Evolutionary conservation across 2,888 invertebrate genomes (phyloP), one percentile per base, ranked within the genome.

Genomic region (Tubulanus polymorphus): DNA sequence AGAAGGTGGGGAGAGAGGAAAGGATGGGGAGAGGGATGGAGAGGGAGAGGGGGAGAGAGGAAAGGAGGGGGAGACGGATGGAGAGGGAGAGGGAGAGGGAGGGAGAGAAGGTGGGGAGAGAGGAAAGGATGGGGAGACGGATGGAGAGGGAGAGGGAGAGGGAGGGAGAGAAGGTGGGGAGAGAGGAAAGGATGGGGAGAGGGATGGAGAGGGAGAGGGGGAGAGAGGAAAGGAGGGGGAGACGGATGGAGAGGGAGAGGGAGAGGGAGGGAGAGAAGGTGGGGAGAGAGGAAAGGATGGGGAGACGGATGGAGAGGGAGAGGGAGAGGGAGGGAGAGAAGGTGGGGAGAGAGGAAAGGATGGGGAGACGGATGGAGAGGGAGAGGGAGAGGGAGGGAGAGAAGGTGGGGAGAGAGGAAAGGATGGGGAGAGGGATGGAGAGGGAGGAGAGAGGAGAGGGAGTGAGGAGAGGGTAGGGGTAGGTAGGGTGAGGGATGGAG

Each of bases 401-500:
- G 51, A 12, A 51, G 51, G 25, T 48, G 51, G 51, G 50, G 12
- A 20, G 23, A 51, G 51, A 51, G 12, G 25, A 23, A 51, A 51
- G 51, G 51, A 51, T 10, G 51, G 51, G 51, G 51, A 51, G 49
- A 20, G 20, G 37, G 49, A 49, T 29, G 49, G 20, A 12, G 28
- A 35, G 49, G 49, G 18, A 12, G 45, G 45, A 12, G 45, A 41
- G 49, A 45, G 45, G 49, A 18, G 18, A 29, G 48, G 47, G 29
- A 55, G 45, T 32, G 41, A 48, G 45, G 35, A 25, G 53, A 35
- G 28, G 20, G 29, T 51, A 37, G 35, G n/a, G n/a, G n/a, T n/a
- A n/a, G n/a, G n/a, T n/a, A n/a, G n/a, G n/a, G n/a, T n/a, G n/a
- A n/a, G n/a, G n/a, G n/a, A n/a, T n/a, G n/a, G n/a, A n/a, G n/a